Base-by-base conservation (phyloP, 2,797 vertebrate genomes). In the Myotis findleyi region DNA sequence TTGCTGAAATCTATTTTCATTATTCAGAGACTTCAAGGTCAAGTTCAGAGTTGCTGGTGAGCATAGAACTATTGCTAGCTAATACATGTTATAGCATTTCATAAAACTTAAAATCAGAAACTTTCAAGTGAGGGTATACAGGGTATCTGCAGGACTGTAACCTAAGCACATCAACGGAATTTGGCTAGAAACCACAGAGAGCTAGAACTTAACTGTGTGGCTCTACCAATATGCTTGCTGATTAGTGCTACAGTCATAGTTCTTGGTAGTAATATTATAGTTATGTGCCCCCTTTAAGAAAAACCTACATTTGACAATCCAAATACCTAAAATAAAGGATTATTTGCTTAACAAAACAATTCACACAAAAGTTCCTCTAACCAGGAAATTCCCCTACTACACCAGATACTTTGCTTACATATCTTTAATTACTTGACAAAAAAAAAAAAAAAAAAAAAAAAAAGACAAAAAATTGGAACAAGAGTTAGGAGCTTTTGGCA, bases 71-170 rank as follows among this genome's bases (percentile, higher is more conserved):
- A 91, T 91, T 96, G 92, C 81, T 88, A 57, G 25, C 17, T 95
- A 89, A 90, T 72, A 94, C 17, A 30, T 62, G 68, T 53, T 87
- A 96, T 53, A 96, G 88, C 77, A 94, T 93, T 84, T 95, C 69
- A 92, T 72, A 87, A 91, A 92, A 57, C 30, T 80, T 81, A 96
- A 81, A 44, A 85, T 89, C 25, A 96, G 77, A 53, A 79, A 79
- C 57, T 55, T 72, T 96, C 82, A 96, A 94, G 87, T 83, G 84
- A 95, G 90, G 47, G 59, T 55, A 81, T 17, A 68, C n/a, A 82
- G 51, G 13, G 18, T 62, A 30, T 80, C 53, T 90, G 85, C 38
- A 77, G 75, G 87, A 89, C 71, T 57, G 44, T 66, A 83, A 57
- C 76, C 59, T 94, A 89, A 87, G 77, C 57, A 64, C 51, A 72